phyloP scores from a whole-genome alignment of 2,888 invertebrate species.

The Morinoia aosen region DNA sequence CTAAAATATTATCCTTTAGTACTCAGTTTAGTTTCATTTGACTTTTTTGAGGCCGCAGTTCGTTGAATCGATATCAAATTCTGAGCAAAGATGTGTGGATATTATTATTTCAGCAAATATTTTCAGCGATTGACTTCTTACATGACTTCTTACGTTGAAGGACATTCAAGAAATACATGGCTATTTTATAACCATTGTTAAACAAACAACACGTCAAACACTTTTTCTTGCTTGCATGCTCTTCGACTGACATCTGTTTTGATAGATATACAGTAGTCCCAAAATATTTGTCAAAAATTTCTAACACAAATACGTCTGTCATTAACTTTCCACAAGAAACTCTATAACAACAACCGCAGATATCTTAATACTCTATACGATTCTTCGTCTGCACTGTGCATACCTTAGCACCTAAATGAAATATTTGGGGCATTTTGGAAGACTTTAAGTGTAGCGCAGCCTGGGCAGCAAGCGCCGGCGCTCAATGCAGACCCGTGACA shows the following conservation, averaged over 20 bases:
- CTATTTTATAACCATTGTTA: no score
- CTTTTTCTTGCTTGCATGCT: neutral
- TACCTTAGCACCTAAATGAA: neutral
- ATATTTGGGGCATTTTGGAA: neutral
- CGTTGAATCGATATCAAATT: neutral
- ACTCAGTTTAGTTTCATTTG: neutral
- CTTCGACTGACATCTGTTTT: neutral
- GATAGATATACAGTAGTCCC: neutral
- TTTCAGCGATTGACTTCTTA: no score
- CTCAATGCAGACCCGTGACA: constrained; percentile 32
- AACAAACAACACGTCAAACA: no score
- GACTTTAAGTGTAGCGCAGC: neutral
- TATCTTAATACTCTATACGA: no score
- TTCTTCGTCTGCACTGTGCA: neutral
- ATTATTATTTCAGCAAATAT: neutral
- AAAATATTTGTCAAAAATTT: neutral
- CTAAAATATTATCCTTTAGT: neutral
- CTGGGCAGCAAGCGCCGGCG: neutral
- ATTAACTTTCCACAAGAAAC: neutral
- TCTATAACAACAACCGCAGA: neutral
- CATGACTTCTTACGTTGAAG: no score
- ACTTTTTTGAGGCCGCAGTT: neutral
- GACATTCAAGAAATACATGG: no score
- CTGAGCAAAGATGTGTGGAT: neutral
- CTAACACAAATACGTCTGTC: neutral